Evolutionary conservation across 2,888 invertebrate species (phyloP).

Genomic region (Aplocera efformata): DNA sequence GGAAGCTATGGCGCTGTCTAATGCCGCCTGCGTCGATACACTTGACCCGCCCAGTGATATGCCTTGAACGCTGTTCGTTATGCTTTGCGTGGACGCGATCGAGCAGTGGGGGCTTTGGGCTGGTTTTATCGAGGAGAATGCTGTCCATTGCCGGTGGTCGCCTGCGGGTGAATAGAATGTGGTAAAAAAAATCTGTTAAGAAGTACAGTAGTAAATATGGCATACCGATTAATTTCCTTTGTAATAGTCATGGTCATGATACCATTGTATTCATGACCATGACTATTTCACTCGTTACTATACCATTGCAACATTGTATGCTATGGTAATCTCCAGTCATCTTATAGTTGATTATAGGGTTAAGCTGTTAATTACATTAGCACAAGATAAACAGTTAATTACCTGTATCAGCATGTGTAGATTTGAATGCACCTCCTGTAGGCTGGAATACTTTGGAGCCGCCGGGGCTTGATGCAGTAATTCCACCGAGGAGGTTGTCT

Average conservation of each 20-base stretch:
- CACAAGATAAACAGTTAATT: slow-evolving; percentile 4
- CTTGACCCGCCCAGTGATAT: slow-evolving; percentile 61
- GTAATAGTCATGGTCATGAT: too few species aligned
- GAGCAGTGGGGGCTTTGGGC: slow-evolving; percentile 49
- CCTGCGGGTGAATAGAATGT: slow-evolving; percentile 35
- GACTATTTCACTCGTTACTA: too few species aligned
- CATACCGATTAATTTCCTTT: too few species aligned
- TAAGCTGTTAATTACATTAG: too few species aligned
- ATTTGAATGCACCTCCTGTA: slow-evolving; percentile 95
- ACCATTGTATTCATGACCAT: too few species aligned
- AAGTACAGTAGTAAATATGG: too few species aligned
- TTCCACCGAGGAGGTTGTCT: slow-evolving; percentile 68
- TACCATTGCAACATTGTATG: too few species aligned
- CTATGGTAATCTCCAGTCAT: too few species aligned
- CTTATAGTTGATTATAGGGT: too few species aligned
- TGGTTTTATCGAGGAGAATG: slow-evolving; percentile 54
- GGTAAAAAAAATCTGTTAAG: not conserved
- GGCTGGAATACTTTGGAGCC: slow-evolving; percentile 95
- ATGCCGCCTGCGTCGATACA: slow-evolving; percentile 54
- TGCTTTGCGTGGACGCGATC: slow-evolving; percentile 49
- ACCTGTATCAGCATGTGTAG: slow-evolving; percentile 84
- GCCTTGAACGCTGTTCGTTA: slow-evolving; percentile 69
- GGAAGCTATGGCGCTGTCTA: slow-evolving; percentile 69
- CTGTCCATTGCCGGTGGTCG: slow-evolving; percentile 68
- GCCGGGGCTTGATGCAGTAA: slow-evolving; percentile 85